Percentiles rank a stretch among this genome's conserved stretches.
phyloP scores from a whole-genome alignment of 2,113 vertebrate species.

The Mustela nigripes region DNA sequence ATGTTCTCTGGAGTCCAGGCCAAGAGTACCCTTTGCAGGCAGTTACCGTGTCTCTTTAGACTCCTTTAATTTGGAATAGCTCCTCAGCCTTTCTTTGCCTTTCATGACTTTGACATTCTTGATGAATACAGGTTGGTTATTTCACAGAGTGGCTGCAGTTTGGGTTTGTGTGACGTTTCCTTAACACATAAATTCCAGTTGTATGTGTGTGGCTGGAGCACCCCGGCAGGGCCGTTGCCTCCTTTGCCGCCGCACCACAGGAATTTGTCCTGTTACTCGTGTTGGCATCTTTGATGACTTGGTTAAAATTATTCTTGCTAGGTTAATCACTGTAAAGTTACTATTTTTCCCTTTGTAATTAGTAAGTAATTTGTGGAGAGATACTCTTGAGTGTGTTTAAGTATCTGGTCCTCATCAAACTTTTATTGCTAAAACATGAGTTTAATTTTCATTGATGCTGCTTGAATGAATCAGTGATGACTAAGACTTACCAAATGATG shows the following conservation, averaged over 20 bases:
- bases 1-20: neutral
- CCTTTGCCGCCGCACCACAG: neutral
- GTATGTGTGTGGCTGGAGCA: neutral
- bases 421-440: neutral
- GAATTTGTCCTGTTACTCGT: conserved; percentile 7
- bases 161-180: neutral
- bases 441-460: conserved; percentile 17
- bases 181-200: neutral
- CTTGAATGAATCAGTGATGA: conserved; percentile 4
- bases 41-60: neutral
- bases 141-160: neutral
- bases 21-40: neutral
- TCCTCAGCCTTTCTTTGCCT: neutral
- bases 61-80: neutral
- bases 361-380: conserved; percentile 14
- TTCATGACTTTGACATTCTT: conserved; percentile 3
- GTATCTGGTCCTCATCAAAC: neutral
- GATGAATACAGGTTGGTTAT: neutral
- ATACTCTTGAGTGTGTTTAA: neutral
- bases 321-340: conserved; percentile 6
- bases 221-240: neutral
- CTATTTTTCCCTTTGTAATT: conserved; percentile 31
- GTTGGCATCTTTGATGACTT: conserved; percentile 26
- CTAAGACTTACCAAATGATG: neutral
- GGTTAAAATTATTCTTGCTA: neutral